phyloP scores from a whole-genome alignment of 2,888 invertebrate genomes.

The Ochropleura leucogaster region DNA sequence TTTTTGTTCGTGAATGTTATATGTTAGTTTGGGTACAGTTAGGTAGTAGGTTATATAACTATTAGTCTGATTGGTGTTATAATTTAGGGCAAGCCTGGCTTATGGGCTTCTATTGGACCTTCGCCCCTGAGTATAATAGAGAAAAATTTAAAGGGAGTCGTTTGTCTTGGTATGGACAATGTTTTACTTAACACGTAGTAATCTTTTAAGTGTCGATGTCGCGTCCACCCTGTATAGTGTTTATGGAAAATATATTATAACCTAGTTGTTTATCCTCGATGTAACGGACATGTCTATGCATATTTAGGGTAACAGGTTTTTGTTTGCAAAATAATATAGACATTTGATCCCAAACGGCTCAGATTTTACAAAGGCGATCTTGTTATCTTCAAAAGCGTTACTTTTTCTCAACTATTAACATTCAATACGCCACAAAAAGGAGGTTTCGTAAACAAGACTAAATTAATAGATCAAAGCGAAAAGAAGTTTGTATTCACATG shows the following conservation, averaged over 20 bases:
- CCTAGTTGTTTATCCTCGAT: background rate
- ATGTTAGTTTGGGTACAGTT: too few relatives aligned
- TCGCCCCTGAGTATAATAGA: too few relatives aligned
- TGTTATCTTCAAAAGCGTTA: slow-evolving; percentile 3
- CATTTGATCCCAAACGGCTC: slow-evolving; percentile 20
- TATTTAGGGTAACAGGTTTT: background rate
- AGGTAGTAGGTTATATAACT: too few relatives aligned
- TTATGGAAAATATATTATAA: background rate
- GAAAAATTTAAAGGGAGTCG: too few relatives aligned
- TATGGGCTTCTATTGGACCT: too few relatives aligned
- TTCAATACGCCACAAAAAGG: slow-evolving; percentile 36
- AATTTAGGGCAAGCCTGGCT: too few relatives aligned
- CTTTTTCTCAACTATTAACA: slow-evolving; percentile 17
- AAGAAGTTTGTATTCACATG: slow-evolving; percentile 38
- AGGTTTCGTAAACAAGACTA: slow-evolving; percentile 37
- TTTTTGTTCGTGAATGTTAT: too few relatives aligned
- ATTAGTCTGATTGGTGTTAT: too few relatives aligned
- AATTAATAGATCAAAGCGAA: slow-evolving; percentile 48
- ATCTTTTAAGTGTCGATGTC: too few relatives aligned
- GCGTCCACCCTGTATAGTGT: background rate
- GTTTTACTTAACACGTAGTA: too few relatives aligned
- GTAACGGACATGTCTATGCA: too few relatives aligned
- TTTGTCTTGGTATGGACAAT: too few relatives aligned
- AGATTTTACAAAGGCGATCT: slow-evolving; percentile 20
- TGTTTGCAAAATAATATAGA: slow-evolving; percentile 13